These are phyloP conservation scores for Apamea sordens DNA, from an alignment of 2,888 invertebrate genomes.

Conservation along the genomic window DNA sequence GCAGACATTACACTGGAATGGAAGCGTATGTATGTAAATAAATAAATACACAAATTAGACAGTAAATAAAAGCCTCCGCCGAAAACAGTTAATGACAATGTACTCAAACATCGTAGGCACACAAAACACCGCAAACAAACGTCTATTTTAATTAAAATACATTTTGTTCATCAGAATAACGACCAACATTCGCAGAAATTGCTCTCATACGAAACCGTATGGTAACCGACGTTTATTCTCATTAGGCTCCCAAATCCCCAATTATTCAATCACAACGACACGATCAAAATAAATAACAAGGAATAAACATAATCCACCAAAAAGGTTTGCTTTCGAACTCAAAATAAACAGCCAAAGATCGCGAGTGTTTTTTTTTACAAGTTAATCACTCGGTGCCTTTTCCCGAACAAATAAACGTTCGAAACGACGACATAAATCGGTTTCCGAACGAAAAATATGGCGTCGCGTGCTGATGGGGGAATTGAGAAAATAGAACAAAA, in stretches of 20 bases:
- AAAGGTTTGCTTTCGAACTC: slow-evolving; percentile 61
- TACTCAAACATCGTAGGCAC: neutral
- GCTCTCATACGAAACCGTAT: slow-evolving; percentile 17
- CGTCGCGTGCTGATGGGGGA: slow-evolving; percentile 12
- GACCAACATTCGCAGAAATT: slow-evolving; percentile 30
- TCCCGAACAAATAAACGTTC: slow-evolving; percentile 73
- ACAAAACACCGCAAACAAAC: slow-evolving; percentile 25
- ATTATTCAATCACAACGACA: slow-evolving; percentile 64
- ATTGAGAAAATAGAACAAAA: slow-evolving; percentile 32
- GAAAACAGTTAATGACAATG: neutral
- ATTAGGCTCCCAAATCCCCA: slow-evolving; percentile 54
- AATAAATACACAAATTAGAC: too few relatives aligned
- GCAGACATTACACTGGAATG: neutral
- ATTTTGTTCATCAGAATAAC: slow-evolving; percentile 26
- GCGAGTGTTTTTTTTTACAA: slow-evolving; percentile 44
- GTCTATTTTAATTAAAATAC: slow-evolving; percentile 34
- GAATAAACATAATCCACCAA: slow-evolving; percentile 62
- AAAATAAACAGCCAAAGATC: slow-evolving; percentile 50
- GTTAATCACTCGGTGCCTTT: slow-evolving; percentile 72
- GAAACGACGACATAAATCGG: slow-evolving; percentile 73
- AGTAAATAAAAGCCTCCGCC: neutral
- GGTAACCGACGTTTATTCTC: slow-evolving; percentile 36
- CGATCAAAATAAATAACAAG: slow-evolving; percentile 59
- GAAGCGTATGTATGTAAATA: too few relatives aligned
- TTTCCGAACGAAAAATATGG: slow-evolving; percentile 70